Percentiles rank a stretch among this genome's conserved stretches.
phyloP scores from a whole-genome alignment of 2,797 vertebrate species.

The Clarias pachynema region DNA sequence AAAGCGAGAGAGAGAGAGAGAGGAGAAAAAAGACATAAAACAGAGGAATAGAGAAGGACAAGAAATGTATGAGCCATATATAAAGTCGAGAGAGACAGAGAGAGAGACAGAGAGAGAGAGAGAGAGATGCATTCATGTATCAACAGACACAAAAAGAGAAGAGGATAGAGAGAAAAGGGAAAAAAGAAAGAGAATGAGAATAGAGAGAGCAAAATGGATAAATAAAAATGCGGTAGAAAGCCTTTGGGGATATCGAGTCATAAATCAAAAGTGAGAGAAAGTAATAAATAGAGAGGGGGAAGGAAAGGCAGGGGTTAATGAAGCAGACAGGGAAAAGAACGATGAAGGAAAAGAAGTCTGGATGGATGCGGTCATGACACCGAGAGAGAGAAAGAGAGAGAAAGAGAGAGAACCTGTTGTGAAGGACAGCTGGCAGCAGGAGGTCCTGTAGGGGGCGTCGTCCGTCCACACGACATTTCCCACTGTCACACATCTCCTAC shows the following conservation, averaged over 20 bases:
- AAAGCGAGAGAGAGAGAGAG: background rate
- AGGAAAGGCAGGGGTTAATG: background rate
- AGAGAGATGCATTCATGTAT: background rate
- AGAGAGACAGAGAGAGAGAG: background rate
- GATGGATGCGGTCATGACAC: background rate
- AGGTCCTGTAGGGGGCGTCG: slow-evolving; percentile 76
- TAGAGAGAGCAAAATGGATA: background rate
- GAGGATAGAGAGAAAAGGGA: background rate
- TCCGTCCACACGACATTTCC: slow-evolving; percentile 66
- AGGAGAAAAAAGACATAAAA: background rate
- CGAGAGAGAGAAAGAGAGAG: slow-evolving; percentile 1
- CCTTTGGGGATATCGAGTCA: background rate
- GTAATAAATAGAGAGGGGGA: background rate
- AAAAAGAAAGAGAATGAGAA: background rate
- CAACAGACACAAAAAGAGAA: background rate
- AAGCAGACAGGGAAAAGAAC: no score
- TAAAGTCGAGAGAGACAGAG: background rate
- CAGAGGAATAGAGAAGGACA: background rate
- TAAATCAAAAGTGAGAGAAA: slow-evolving; percentile 8
- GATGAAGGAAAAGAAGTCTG: background rate
- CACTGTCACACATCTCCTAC: slow-evolving; percentile 79
- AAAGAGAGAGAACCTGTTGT: slow-evolving; percentile 68
- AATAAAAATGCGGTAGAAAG: background rate
- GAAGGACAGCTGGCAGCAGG: slow-evolving; percentile 80
- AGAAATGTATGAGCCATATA: background rate